These are phyloP conservation scores for Scophthalmus maximus DNA, from an alignment of 2,113 vertebrate genomes.

Conservation along the genomic window DNA sequence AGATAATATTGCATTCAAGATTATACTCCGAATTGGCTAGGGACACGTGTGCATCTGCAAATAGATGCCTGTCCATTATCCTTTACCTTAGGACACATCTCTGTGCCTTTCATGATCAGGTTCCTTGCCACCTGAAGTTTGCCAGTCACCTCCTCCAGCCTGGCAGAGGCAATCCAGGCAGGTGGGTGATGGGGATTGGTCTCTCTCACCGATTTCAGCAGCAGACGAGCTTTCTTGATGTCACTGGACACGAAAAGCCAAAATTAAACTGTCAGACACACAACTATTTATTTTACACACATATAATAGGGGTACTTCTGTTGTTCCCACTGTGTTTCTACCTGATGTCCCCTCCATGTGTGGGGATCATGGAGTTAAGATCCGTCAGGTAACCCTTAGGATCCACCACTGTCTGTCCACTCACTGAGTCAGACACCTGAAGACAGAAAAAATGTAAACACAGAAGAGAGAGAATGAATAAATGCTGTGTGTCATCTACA, in stretches of 20 bases:
- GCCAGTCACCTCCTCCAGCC: constrained; percentile 96
- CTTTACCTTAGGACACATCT: constrained; percentile 98
- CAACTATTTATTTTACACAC: background rate
- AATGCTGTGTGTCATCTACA: background rate
- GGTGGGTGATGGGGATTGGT: constrained; percentile 98
- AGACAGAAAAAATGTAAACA: constrained; percentile 2
- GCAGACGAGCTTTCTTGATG: constrained; percentile 96
- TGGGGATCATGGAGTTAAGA: constrained; percentile 99
- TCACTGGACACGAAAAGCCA: constrained; percentile 82
- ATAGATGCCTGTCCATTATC: background rate
- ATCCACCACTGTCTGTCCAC: constrained; percentile 97
- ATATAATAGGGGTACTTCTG: background rate
- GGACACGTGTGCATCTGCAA: too few relatives aligned
- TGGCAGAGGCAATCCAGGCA: constrained; percentile 98
- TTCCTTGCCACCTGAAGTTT: constrained; percentile 97
- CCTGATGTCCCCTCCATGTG: constrained; percentile 98
- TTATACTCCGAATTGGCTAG: too few relatives aligned
- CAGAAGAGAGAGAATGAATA: background rate
- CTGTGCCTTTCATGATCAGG: constrained; percentile 98
- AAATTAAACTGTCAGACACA: constrained; percentile 18
- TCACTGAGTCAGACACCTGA: constrained; percentile 97
- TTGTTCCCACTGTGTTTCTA: constrained; percentile 56
- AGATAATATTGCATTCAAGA: too few relatives aligned
- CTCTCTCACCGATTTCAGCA: constrained; percentile 97
- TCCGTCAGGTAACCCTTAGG: constrained; percentile 98